Evolutionary conservation across 2,113 vertebrate genomes (phyloP).

Genomic region (Salvator merianae): DNA sequence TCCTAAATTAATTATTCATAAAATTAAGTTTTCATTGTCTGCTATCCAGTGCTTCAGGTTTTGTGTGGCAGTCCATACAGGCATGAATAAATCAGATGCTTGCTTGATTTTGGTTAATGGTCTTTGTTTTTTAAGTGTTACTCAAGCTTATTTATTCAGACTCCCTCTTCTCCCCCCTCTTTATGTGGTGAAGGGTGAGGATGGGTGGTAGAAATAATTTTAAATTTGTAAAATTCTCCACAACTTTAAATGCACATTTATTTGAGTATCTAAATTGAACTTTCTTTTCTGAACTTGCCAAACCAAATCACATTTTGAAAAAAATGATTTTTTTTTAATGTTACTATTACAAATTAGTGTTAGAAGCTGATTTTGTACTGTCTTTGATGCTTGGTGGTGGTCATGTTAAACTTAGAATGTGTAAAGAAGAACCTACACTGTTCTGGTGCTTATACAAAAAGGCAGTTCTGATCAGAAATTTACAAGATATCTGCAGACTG

Average conservation of each 20-base stretch:
- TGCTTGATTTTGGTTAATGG: background rate
- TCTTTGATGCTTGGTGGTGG: no score
- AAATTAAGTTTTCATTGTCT: background rate
- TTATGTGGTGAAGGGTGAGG: no score
- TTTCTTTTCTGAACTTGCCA: background rate
- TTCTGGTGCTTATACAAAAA: accelerated
- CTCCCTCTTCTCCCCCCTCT: no score
- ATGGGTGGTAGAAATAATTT: background rate
- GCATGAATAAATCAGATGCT: background rate
- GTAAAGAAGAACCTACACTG: background rate
- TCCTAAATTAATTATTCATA: no score
- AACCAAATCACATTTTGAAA: background rate
- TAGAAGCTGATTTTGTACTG: background rate
- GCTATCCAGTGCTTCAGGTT: background rate
- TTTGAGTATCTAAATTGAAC: background rate
- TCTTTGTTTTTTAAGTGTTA: background rate
- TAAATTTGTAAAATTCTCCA: background rate
- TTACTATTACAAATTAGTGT: background rate
- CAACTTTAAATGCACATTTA: background rate
- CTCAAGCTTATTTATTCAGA: background rate
- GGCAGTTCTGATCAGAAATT: background rate
- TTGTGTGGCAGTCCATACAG: background rate
- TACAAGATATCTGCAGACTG: background rate
- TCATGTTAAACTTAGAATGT: background rate
- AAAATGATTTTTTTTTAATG: background rate